Percentiles rank a stretch among this genome's conserved stretches.
Conservation (phyloP, 2,888 invertebrate genomes). For the Julus scanicus region DNA sequence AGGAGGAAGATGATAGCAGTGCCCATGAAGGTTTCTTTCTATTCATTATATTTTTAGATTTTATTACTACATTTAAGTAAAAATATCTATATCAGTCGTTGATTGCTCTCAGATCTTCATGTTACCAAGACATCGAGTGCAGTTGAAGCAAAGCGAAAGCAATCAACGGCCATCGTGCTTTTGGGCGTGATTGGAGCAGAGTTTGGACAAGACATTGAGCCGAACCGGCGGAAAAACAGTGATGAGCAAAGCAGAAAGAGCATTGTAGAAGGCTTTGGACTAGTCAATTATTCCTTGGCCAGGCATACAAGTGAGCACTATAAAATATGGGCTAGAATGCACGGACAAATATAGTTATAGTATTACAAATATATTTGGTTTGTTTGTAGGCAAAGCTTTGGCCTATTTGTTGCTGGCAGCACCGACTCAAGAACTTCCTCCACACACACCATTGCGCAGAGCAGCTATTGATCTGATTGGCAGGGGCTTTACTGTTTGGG, state of each 20-base stretch:
- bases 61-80: background rate
- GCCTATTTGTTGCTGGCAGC: constrained; percentile 91
- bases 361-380: background rate
- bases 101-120: constrained; percentile 52
- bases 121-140: constrained; percentile 69
- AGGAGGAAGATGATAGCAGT: constrained; percentile 69
- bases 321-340: background rate
- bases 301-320: constrained; percentile 79
- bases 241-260: constrained; percentile 76
- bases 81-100: background rate
- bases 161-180: constrained; percentile 96
- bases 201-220: constrained; percentile 91
- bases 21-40: constrained; percentile 55
- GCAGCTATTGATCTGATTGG: constrained; percentile 98
- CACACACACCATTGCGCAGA: constrained; percentile 90
- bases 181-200: constrained; percentile 98
- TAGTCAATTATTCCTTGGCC: constrained; percentile 88
- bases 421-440: constrained; percentile 83
- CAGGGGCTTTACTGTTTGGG: constrained; percentile 98
- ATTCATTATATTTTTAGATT: constrained; percentile 30
- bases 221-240: constrained; percentile 66
- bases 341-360: background rate
- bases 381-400: constrained; percentile 78
- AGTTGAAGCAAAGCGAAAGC: constrained; percentile 89
- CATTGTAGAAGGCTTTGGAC: constrained; percentile 89